Conservation (phyloP, 2,797 vertebrate genomes). For the Pangasius sanitwongsei region DNA sequence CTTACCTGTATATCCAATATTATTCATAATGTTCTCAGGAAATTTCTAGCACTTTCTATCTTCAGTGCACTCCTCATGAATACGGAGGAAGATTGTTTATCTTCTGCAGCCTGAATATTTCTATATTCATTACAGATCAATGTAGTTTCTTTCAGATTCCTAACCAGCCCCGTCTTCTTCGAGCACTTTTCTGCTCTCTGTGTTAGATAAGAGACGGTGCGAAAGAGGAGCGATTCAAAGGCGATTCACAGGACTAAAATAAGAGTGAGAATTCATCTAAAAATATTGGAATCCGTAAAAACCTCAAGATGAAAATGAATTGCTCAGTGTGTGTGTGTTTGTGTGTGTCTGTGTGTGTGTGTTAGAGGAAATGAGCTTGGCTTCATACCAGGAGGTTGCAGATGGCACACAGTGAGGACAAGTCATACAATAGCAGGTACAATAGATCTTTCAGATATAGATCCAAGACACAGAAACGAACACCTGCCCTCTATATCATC, state of each 20-base stretch:
- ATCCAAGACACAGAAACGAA: constrained; percentile 1
- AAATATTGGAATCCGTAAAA: background rate
- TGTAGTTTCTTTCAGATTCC: constrained; percentile 9
- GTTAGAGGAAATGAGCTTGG: constrained; percentile 1
- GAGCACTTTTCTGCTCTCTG: background rate
- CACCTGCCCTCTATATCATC: background rate
- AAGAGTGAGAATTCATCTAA: constrained; percentile 8
- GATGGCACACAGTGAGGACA: constrained; percentile 1
- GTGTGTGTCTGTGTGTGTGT: constrained; percentile 6
- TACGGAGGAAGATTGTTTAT: background rate
- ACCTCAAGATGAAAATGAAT: background rate
- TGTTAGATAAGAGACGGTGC: background rate
- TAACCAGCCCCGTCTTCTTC: background rate
- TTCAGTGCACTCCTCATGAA: background rate
- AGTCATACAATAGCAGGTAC: constrained; percentile 4
- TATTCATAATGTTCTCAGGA: background rate
- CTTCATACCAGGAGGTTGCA: constrained; percentile 9
- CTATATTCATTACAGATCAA: constrained; percentile 31
- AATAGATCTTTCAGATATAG: background rate
- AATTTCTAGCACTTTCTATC: background rate
- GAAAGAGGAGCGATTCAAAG: background rate
- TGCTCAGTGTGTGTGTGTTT: background rate
- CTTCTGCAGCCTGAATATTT: background rate
- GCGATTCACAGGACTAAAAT: background rate
- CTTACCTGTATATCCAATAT: background rate